phyloP scores from a whole-genome alignment of 2,888 invertebrate species.

The Mechanitis messenoides region DNA sequence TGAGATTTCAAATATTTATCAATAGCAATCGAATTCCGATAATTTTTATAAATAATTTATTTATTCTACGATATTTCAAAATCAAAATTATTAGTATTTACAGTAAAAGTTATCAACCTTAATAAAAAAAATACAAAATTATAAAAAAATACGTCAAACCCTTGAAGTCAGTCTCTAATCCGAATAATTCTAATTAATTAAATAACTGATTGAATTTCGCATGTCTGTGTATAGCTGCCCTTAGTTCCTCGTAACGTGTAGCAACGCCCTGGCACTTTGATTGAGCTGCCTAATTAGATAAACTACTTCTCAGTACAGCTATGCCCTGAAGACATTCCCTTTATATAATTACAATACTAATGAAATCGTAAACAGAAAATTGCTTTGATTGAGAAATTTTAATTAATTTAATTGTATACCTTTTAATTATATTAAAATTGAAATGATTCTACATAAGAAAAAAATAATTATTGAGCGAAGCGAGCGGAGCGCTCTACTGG shows the following conservation, averaged over 20 bases:
- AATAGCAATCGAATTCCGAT: too few species aligned
- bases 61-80: too few species aligned
- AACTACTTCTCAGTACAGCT: constrained; percentile 54
- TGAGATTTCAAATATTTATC: too few species aligned
- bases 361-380: constrained; percentile 13
- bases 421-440: not conserved
- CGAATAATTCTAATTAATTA: constrained; percentile 1
- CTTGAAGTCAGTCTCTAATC: not conserved
- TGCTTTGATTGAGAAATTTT: constrained; percentile 3
- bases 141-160: not conserved
- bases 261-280: constrained; percentile 45
- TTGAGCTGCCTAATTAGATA: constrained; percentile 66
- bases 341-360: constrained; percentile 25
- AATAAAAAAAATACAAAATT: too few species aligned
- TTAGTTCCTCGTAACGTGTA: constrained; percentile 25
- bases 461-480: too few species aligned
- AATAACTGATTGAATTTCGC: not conserved
- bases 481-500: too few species aligned
- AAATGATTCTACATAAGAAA: not conserved
- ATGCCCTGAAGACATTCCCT: constrained; percentile 17
- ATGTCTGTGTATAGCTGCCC: constrained; percentile 17
- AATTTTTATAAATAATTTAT: too few species aligned
- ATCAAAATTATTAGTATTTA: too few species aligned
- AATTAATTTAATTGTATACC: not conserved
- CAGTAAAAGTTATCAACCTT: too few species aligned